phyloP scores from a whole-genome alignment of 1,140 invertebrate genomes.

The Drosophila repletoides region DNA sequence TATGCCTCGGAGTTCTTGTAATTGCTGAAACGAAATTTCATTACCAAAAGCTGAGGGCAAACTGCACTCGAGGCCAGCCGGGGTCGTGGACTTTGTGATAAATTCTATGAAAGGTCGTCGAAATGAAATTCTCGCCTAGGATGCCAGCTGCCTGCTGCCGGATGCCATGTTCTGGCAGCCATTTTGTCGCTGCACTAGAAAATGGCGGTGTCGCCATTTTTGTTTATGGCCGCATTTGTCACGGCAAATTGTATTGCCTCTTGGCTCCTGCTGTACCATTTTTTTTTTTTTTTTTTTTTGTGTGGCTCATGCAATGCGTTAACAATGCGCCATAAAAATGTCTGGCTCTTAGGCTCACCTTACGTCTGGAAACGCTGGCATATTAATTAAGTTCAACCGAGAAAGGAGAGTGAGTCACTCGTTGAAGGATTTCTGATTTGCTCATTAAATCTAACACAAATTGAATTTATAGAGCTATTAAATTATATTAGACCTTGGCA shows the following conservation, averaged over 20 bases:
- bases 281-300: neutral
- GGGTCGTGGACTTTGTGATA: constrained; percentile 64
- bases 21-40: constrained; percentile 70
- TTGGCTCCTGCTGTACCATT: constrained; percentile 10
- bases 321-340: constrained; percentile 62
- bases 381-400: constrained; percentile 53
- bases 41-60: constrained; percentile 49
- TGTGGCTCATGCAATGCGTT: constrained; percentile 14
- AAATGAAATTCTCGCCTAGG: constrained; percentile 66
- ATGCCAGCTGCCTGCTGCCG: constrained; percentile 22
- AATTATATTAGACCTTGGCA: too few relatives aligned
- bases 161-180: constrained; percentile 51
- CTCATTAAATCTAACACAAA: constrained; percentile 46
- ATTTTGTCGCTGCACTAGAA: constrained; percentile 70
- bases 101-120: constrained; percentile 65
- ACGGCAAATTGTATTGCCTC: constrained; percentile 69
- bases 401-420: too few relatives aligned
- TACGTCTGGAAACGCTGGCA: constrained; percentile 47
- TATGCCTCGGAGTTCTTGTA: constrained; percentile 44
- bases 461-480: constrained; percentile 40
- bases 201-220: constrained; percentile 65
- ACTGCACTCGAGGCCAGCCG: constrained; percentile 13
- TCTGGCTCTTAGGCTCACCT: constrained; percentile 56
- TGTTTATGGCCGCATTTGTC: constrained; percentile 71
- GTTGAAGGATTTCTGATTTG: constrained; percentile 26